These are phyloP conservation scores for Heteropelma amictum DNA, from an alignment of 2,888 invertebrate species.

Conservation along the genomic window DNA sequence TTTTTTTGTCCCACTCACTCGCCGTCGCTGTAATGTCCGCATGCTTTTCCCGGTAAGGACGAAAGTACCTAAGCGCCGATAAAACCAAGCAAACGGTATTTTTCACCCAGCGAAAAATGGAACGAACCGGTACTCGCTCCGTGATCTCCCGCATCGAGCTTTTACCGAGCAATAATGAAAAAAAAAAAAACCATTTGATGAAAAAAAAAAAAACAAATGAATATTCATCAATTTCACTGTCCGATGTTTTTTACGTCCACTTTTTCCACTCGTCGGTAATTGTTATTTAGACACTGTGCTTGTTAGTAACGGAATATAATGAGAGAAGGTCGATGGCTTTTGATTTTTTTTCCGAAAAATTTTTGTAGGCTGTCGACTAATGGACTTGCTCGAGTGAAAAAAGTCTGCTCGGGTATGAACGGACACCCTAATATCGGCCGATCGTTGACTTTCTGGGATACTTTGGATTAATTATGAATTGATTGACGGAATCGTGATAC, in stretches of 20 bases:
- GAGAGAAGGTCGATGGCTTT: background rate
- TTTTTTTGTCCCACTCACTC: slow-evolving; percentile 22
- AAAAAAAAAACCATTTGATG: background rate
- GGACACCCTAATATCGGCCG: too few species aligned
- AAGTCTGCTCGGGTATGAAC: too few species aligned
- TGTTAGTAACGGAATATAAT: too few species aligned
- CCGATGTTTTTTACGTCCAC: background rate
- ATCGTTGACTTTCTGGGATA: background rate
- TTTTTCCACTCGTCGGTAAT: background rate
- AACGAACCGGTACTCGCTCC: background rate
- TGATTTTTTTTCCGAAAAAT: background rate
- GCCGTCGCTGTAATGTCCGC: slow-evolving; percentile 26
- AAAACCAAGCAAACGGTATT: slow-evolving; percentile 7
- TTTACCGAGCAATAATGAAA: too few species aligned
- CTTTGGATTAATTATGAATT: background rate
- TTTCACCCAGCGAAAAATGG: slow-evolving; percentile 17
- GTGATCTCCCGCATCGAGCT: background rate
- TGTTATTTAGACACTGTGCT: too few species aligned
- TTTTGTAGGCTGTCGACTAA: too few species aligned
- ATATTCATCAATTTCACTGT: too few species aligned
- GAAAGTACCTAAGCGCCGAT: slow-evolving; percentile 33
- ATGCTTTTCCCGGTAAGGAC: slow-evolving; percentile 45
- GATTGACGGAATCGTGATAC: background rate
- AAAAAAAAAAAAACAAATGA: too few species aligned
- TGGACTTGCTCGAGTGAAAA: too few species aligned